Evolutionary conservation across 1,140 invertebrate species (phyloP), one percentile per base, ranked within the genome.

Genomic region (Paraescarpia echinospica): DNA sequence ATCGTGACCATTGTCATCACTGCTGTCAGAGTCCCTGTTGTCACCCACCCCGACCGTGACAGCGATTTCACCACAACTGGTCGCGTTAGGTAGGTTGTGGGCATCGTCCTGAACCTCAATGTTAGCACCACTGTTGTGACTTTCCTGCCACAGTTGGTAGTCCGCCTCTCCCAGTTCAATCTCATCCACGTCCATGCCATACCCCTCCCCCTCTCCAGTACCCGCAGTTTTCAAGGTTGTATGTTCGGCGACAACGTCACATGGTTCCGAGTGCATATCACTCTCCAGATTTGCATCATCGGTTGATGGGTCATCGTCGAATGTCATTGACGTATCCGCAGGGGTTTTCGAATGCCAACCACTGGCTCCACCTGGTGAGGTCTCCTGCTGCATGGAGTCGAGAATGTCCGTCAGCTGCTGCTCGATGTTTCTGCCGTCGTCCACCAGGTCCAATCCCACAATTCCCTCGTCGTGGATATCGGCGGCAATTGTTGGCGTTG

Each of bases 111-210:
- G 89, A 2, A 34, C 89, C 34, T 90, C 89, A 31, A 35, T 35
- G 35, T 34, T 34, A 22, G 89, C 34, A 18, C 35, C 34, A 18
- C 34, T 34, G 89, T 90, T 90, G 89, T 90, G 34, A 33, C 22
- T 77, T 77, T 77, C 59, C 22, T 91, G 91, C 91, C 91, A 91
- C n/a, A 91, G 48, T 34, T 91, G 91, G n/a, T 91, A 91, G 41
- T 91, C 91, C 8, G 91, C 91, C 48, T 91, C 91, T 34, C 33
- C 41, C 27, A 91, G 48, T 31, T 91, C 91, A 5, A 91, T 91
- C 35, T 59, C 91, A 33, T 91, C 91, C 34, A 91, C 41, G 41
- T 91, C 91, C 33, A 35, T 90, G 14, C 34, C 34, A 18, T 34
- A 35, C 31, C 5, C 89, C 33, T 90, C 35, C n/a, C 34, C 35